These are phyloP conservation scores for Onthophagus taurus DNA, from an alignment of 1,140 invertebrate genomes.

Conservation along the genomic window DNA sequence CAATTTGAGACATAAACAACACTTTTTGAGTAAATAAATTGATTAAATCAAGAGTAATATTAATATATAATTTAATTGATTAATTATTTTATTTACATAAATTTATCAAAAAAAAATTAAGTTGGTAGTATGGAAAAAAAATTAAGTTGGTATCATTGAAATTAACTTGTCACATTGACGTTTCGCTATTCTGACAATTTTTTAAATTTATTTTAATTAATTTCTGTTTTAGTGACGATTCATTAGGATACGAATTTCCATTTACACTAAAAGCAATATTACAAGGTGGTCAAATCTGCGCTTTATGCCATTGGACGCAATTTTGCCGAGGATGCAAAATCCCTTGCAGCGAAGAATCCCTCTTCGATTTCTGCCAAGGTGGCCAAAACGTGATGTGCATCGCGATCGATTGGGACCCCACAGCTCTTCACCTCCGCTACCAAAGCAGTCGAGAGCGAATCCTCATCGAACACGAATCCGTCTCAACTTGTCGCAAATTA, in stretches of 20 bases:
- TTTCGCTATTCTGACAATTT: neutral
- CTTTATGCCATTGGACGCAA: constrained; percentile 72
- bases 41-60: too few species aligned
- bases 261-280: constrained; percentile 71
- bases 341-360: constrained; percentile 49
- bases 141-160: too few species aligned
- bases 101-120: too few species aligned
- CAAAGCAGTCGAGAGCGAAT: constrained; percentile 69
- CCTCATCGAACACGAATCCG: constrained; percentile 62
- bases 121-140: too few species aligned
- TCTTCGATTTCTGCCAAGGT: constrained; percentile 30
- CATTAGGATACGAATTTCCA: constrained; percentile 80
- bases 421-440: constrained; percentile 79
- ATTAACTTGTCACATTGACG: neutral
- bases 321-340: constrained; percentile 79
- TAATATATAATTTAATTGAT: too few species aligned
- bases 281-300: constrained; percentile 63
- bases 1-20: too few species aligned
- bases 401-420: constrained; percentile 84
- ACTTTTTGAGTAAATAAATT: too few species aligned
- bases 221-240: constrained; percentile 65
- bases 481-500: constrained; percentile 52
- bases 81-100: too few species aligned
- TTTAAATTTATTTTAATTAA: constrained; percentile 6
- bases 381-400: constrained; percentile 39